Evolutionary conservation across 2,888 invertebrate species (phyloP).

Genomic region (Myopa tessellatipennis): DNA sequence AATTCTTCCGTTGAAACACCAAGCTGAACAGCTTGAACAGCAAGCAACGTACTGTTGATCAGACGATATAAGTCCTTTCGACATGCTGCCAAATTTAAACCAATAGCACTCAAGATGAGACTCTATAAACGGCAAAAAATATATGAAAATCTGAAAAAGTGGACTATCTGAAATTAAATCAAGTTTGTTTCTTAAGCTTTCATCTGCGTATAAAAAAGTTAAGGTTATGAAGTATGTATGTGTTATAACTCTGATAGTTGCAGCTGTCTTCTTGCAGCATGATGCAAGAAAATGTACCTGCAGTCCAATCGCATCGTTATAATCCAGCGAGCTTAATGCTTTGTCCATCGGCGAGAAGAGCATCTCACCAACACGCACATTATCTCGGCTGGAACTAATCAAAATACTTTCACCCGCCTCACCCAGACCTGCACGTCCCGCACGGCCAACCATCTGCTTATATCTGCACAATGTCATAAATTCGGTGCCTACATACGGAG

Average conservation of each 20-base stretch:
- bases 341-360: slow-evolving; percentile 77
- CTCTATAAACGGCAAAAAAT: slow-evolving; percentile 57
- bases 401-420: slow-evolving; percentile 86
- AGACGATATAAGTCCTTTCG: slow-evolving; percentile 71
- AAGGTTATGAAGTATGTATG: no score
- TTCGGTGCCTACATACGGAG: slow-evolving; percentile 82
- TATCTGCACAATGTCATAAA: slow-evolving; percentile 83
- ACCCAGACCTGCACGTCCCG: slow-evolving; percentile 90
- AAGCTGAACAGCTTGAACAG: slow-evolving; percentile 72
- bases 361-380: slow-evolving; percentile 71
- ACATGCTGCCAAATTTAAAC: slow-evolving; percentile 73
- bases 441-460: slow-evolving; percentile 96
- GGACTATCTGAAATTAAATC: not conserved
- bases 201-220: no score
- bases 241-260: no score
- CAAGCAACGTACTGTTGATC: slow-evolving; percentile 73
- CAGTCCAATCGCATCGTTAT: slow-evolving; percentile 70
- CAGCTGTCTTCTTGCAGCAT: not conserved
- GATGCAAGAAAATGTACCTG: slow-evolving; percentile 57
- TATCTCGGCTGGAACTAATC: slow-evolving; percentile 76
- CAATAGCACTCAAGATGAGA: slow-evolving; percentile 77
- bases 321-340: slow-evolving; percentile 72
- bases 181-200: not conserved
- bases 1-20: slow-evolving; percentile 55
- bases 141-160: no score